phyloP scores from a whole-genome alignment of 2,888 invertebrate genomes.

The Bruchidius siliquastri region DNA sequence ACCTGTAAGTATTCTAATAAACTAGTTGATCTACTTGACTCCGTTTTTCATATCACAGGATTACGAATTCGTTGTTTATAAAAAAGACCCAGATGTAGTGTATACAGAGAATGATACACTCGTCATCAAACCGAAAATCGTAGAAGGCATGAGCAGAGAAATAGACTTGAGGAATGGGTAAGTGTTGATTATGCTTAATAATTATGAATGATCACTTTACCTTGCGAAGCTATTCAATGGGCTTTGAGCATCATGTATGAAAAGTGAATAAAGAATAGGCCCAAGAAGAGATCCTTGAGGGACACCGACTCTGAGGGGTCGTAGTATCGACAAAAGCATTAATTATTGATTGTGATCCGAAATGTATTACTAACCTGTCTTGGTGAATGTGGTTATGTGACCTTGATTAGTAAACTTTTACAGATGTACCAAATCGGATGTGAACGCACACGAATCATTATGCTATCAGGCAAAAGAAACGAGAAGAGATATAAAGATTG shows the following conservation, averaged over 20 bases:
- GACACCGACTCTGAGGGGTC: too few relatives aligned
- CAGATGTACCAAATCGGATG: not conserved
- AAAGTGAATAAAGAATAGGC: too few relatives aligned
- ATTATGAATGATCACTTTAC: too few relatives aligned
- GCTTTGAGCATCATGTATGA: too few relatives aligned
- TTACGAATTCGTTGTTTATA: constrained; percentile 49
- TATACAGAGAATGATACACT: constrained; percentile 33
- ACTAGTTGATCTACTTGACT: not conserved
- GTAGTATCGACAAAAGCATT: too few relatives aligned
- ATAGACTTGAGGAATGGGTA: not conserved
- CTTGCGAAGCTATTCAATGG: too few relatives aligned
- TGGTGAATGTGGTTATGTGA: too few relatives aligned
- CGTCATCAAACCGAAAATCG: constrained; percentile 40
- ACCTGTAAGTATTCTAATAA: constrained; percentile 35
- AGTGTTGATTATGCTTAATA: not conserved
- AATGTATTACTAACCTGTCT: too few relatives aligned
- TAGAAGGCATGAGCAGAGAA: not conserved
- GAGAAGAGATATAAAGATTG: not conserved
- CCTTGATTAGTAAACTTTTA: not conserved
- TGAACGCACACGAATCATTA: not conserved
- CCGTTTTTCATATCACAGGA: constrained; percentile 30
- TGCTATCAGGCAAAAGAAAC: not conserved
- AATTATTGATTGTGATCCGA: too few relatives aligned
- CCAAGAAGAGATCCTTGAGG: too few relatives aligned
- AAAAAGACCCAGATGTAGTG: constrained; percentile 39